These are phyloP conservation scores for Aplocera efformata DNA, from an alignment of 2,888 invertebrate genomes.

Conservation along the genomic window DNA sequence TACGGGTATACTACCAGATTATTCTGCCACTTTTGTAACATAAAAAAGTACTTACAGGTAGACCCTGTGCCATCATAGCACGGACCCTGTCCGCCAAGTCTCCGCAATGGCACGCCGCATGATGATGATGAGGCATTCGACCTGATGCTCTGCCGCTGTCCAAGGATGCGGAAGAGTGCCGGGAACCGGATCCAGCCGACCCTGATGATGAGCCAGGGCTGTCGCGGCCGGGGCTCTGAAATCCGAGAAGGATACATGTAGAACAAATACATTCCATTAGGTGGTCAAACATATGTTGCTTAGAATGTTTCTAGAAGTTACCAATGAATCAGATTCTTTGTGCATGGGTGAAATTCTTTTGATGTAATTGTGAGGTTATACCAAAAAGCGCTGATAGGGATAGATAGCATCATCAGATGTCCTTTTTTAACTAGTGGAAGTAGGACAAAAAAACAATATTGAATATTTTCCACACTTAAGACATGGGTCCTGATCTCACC, in stretches of 20 bases:
- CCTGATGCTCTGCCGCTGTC: conserved; percentile 96
- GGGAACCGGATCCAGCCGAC: conserved; percentile 91
- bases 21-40: too few relatives aligned
- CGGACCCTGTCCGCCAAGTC: conserved; percentile 87
- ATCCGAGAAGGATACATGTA: conserved; percentile 1
- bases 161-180: conserved; percentile 93
- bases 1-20: too few relatives aligned
- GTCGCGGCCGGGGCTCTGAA: conserved; percentile 94
- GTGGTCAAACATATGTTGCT: too few relatives aligned
- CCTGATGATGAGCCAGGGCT: conserved; percentile 94
- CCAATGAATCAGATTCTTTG: too few relatives aligned
- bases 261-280: too few relatives aligned
- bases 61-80: conserved; percentile 84
- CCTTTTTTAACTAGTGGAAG: too few relatives aligned
- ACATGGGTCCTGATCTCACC: conserved; percentile 56
- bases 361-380: too few relatives aligned
- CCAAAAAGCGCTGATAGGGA: too few relatives aligned
- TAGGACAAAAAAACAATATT: too few relatives aligned
- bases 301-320: too few relatives aligned
- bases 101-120: conserved; percentile 87
- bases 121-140: conserved; percentile 86
- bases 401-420: too few relatives aligned
- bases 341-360: too few relatives aligned
- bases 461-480: background rate
- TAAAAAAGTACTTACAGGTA: conserved; percentile 79